Percentiles rank a stretch among this genome's conserved stretches.
Conservation (phyloP, 2,113 vertebrate genomes). For the Hyaena hyaena region DNA sequence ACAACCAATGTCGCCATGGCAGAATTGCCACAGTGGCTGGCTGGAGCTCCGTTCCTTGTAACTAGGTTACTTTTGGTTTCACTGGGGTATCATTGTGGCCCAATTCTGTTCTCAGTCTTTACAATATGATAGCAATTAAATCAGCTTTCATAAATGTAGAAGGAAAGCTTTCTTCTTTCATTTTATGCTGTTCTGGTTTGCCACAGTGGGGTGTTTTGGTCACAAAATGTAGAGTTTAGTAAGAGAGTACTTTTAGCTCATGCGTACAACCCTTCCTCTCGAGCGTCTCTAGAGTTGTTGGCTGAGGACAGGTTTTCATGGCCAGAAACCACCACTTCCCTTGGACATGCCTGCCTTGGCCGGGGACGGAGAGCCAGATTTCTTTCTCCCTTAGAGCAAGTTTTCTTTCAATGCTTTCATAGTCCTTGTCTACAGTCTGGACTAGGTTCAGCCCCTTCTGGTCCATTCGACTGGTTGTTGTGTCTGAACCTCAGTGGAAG, state of each 20-base stretch:
- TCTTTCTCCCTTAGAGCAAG: not conserved
- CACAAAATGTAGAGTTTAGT: not conserved
- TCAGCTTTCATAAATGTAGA: not conserved
- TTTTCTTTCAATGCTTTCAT: not conserved
- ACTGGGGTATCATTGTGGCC: not conserved
- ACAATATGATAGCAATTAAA: not conserved
- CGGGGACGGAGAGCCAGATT: not conserved
- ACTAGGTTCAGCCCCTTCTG: not conserved
- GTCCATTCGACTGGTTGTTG: not conserved
- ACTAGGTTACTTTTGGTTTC: not conserved
- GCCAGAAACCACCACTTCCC: not conserved
- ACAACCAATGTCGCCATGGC: rapidly evolving
- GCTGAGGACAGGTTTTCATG: not conserved
- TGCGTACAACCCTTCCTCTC: not conserved
- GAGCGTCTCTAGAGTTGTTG: not conserved
- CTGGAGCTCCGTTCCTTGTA: not conserved
- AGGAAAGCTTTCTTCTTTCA: not conserved
- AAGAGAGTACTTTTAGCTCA: not conserved
- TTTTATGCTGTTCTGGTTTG: not conserved
- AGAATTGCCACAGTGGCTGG: not conserved
- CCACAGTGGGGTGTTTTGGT: not conserved
- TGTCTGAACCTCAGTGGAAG: not conserved
- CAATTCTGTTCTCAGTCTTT: not conserved
- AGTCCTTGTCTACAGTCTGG: not conserved
- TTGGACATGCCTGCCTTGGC: not conserved